phyloP scores from a whole-genome alignment of 2,113 vertebrate genomes.

The Hydrochoerus hydrochaeris region DNA sequence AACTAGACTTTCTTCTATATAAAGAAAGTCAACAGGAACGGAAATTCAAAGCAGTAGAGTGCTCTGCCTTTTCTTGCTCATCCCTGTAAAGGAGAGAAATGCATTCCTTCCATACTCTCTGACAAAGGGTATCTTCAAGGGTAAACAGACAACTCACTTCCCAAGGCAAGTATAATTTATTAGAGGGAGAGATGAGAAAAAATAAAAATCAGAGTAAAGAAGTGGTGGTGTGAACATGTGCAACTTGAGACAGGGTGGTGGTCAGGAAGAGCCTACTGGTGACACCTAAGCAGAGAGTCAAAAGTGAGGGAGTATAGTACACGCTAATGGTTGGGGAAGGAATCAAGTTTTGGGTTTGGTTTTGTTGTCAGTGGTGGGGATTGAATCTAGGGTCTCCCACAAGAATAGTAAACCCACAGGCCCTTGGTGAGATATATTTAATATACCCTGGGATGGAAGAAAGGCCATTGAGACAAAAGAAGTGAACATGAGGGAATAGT shows the following conservation, averaged over 20 bases:
- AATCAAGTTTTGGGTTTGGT: not conserved
- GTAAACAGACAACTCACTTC: not conserved
- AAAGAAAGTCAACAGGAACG: not conserved
- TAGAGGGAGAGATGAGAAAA: not conserved
- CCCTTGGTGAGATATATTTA: not conserved
- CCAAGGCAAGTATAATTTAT: not conserved
- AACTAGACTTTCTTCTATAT: too few species aligned
- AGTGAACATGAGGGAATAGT: not conserved
- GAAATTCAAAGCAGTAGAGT: not conserved
- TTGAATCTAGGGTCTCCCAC: not conserved
- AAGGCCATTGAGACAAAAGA: not conserved
- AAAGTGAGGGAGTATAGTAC: too few species aligned
- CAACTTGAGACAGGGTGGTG: accelerated
- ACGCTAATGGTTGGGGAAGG: not conserved
- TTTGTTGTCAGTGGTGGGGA: not conserved
- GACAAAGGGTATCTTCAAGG: not conserved
- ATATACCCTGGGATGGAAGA: not conserved
- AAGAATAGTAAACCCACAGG: not conserved
- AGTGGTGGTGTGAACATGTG: not conserved
- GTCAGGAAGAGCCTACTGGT: not conserved
- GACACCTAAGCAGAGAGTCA: not conserved
- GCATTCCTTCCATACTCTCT: not conserved
- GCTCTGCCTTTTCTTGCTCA: not conserved
- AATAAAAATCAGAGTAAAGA: not conserved
- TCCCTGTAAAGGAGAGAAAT: not conserved